phyloP scores from a whole-genome alignment of 2,888 invertebrate genomes.

The Sarcophaga caerulescens region DNA sequence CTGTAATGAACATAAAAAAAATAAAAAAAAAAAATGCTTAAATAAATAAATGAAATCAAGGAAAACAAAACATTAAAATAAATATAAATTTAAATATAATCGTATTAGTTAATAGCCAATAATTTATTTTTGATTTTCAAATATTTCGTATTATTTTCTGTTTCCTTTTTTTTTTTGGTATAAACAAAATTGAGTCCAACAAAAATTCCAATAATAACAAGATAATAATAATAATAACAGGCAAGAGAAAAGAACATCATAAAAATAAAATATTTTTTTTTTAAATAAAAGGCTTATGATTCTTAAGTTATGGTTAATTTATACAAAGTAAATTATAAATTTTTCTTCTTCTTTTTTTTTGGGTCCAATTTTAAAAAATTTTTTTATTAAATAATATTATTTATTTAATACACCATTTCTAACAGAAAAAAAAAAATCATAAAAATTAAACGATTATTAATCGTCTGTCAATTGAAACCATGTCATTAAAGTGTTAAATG shows the following conservation, averaged over 20 bases:
- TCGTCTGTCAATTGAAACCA: too few species aligned
- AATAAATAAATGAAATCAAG: constrained; percentile 56
- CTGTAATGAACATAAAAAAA: constrained; percentile 64
- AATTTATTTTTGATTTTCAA: constrained; percentile 37
- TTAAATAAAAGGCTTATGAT: constrained; percentile 5
- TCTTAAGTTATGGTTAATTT: constrained; percentile 15
- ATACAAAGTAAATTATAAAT: constrained; percentile 15
- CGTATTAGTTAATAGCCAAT: constrained; percentile 54
- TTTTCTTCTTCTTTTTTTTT: too few species aligned
- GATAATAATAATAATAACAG: constrained; percentile 2
- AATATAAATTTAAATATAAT: constrained; percentile 57
- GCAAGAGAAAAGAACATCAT: neutral
- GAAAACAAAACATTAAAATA: constrained; percentile 53
- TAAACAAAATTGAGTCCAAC: neutral
- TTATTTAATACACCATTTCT: constrained; percentile 6
- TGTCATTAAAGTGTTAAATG: too few species aligned
- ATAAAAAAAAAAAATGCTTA: constrained; percentile 16
- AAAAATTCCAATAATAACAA: neutral
- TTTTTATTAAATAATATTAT: neutral
- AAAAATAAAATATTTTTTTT: neutral
- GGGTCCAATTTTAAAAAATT: neutral
- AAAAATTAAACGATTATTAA: neutral
- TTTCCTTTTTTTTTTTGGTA: neutral
- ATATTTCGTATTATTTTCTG: neutral
- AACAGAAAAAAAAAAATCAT: neutral